Evolutionary conservation across 2,113 vertebrate genomes (phyloP), one percentile per base, ranked within the genome.

Genomic region (Pseudorasbora parva): DNA sequence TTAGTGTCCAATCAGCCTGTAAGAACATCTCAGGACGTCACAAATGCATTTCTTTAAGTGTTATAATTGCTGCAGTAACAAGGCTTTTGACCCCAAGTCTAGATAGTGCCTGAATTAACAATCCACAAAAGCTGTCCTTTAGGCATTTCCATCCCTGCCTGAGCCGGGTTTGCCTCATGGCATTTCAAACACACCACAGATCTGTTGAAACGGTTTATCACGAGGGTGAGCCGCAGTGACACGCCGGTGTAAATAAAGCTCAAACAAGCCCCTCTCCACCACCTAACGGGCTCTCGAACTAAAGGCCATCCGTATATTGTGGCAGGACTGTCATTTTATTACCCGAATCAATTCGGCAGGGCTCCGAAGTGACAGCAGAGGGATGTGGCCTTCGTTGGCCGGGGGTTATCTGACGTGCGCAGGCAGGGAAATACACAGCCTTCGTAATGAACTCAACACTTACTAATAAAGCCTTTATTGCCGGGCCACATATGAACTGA

Each of bases 301-400:
- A 96, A 96, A 93, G 94, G 90, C 90, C 82, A 89, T 93, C 93
- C 91, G 86, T 95, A 96, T 93, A 96, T 96, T 95, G 95, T 89
- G 91, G 88, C 84, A 84, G 88, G 90, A 91, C 92, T 95, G 95
- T 96, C 94, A 95, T 95, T 97, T 96, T 97, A 97, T 95, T 96
- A 95, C 93, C 88, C 90, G 91, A 95, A 97, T 97, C 96, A 96
- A 96, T 96, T 95, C 90, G 90, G 87, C 73, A 85, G 94, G 93
- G 93, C 94, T 95, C 92, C 68, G 88, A 56, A 91, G 94, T 92
- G 91, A 91, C 92, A 92, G 92, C 51, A 82, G 91, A 93, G 91
- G 94, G 92, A 95, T 90, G 92, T 92, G 91, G 92, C 94, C 93
- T 93, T 93, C 93, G 94, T 94, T 93, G 94, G 93, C 93, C 88